Percentiles rank a stretch among this genome's conserved stretches.
These are phyloP conservation scores for Lepidurus couesii DNA, from an alignment of 1,140 invertebrate genomes.

Conservation along the genomic window DNA sequence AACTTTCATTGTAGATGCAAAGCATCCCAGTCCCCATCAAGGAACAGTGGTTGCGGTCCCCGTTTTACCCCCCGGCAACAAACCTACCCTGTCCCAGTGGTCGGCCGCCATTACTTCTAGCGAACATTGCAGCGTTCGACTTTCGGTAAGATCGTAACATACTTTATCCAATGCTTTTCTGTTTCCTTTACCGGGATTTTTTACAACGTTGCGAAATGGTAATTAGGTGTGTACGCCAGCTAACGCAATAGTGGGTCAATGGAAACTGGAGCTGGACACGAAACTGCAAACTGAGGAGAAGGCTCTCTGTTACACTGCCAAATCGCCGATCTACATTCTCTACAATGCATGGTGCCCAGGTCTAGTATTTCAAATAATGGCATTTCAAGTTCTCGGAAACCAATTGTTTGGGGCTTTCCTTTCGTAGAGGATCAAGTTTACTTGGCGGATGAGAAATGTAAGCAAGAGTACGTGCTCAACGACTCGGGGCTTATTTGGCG, in stretches of 20 bases:
- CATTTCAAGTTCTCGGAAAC: background rate
- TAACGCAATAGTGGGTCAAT: constrained; percentile 72
- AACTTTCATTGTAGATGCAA: constrained; percentile 53
- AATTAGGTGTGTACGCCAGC: constrained; percentile 61
- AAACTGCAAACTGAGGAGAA: constrained; percentile 57
- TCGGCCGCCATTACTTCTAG: constrained; percentile 49
- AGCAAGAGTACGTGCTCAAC: constrained; percentile 78
- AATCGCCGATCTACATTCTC: constrained; percentile 61
- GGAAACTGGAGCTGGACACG: constrained; percentile 79
- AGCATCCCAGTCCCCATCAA: constrained; percentile 68
- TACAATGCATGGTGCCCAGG: constrained; percentile 82
- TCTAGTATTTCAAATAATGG: constrained; percentile 37
- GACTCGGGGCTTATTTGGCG: constrained; percentile 86
- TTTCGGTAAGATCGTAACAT: constrained; percentile 25
- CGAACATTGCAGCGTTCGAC: constrained; percentile 43
- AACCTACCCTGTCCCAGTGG: constrained; percentile 43
- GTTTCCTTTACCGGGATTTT: background rate
- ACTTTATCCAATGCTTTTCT: background rate
- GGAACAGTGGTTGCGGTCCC: constrained; percentile 70
- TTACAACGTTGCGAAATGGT: background rate
- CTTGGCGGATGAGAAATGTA: constrained; percentile 59
- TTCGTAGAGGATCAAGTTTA: constrained; percentile 53
- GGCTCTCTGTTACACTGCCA: constrained; percentile 58
- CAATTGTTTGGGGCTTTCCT: background rate
- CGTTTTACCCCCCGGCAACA: constrained; percentile 46